Evolutionary conservation across 2,888 invertebrate genomes (phyloP).

Genomic region (Drosophila prostipennis): DNA sequence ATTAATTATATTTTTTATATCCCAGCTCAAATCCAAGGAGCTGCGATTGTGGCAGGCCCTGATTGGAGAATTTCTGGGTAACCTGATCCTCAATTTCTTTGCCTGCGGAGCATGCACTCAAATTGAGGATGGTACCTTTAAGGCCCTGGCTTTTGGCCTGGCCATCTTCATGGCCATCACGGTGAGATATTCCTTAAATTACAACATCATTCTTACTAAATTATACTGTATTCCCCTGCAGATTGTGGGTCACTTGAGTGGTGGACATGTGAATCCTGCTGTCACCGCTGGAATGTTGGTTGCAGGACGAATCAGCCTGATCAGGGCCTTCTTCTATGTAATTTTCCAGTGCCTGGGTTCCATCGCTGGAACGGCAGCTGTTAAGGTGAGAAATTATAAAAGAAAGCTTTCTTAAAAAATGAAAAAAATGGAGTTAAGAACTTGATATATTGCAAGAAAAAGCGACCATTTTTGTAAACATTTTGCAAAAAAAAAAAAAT

Average conservation of each 20-base stretch:
- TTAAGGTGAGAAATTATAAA: slow-evolving; percentile 79
- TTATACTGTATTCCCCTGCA: slow-evolving; percentile 73
- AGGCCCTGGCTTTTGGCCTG: slow-evolving; percentile 93
- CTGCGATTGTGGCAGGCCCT: slow-evolving; percentile 90
- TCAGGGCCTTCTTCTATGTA: slow-evolving; percentile 91
- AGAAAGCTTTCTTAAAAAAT: background rate
- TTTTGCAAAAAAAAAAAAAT: background rate
- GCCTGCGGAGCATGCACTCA: slow-evolving; percentile 92
- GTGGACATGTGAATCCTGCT: slow-evolving; percentile 96
- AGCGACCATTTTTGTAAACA: background rate
- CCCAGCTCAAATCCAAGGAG: slow-evolving; percentile 87
- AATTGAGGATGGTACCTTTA: slow-evolving; percentile 86
- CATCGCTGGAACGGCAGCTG: slow-evolving; percentile 90
- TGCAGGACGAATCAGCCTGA: slow-evolving; percentile 90
- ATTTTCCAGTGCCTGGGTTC: slow-evolving; percentile 93
- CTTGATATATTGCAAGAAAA: no score
- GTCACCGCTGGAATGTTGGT: slow-evolving; percentile 93
- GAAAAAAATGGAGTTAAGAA: no score
- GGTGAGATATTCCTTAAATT: slow-evolving; percentile 84
- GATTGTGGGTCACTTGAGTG: slow-evolving; percentile 94
- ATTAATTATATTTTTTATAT: no score
- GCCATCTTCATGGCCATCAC: slow-evolving; percentile 93
- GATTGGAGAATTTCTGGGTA: slow-evolving; percentile 94
- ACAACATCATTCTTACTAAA: background rate
- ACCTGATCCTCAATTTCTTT: slow-evolving; percentile 93